phyloP scores from a whole-genome alignment of 1,140 invertebrate species.

The Trichomalopsis sarcophagae region DNA sequence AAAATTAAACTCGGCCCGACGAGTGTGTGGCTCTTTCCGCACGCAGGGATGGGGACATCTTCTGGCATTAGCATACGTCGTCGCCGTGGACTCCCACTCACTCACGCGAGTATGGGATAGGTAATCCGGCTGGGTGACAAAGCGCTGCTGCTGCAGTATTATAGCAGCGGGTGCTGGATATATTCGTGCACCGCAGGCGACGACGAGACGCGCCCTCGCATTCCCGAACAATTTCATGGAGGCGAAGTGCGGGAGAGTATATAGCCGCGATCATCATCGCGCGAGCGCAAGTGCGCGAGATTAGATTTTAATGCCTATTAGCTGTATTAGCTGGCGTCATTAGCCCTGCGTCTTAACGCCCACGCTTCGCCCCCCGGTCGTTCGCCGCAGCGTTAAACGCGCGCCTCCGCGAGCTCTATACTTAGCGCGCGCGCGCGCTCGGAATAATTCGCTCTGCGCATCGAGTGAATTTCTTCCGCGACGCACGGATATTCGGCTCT shows the following conservation, averaged over 20 bases:
- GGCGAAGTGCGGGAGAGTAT: neutral
- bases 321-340: conserved; percentile 33
- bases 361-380: neutral
- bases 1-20: conserved; percentile 8
- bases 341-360: conserved; percentile 19
- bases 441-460: conserved; percentile 26
- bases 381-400: neutral
- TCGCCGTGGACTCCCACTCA: conserved; percentile 27
- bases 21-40: neutral
- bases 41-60: neutral
- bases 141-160: neutral
- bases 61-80: conserved; percentile 54
- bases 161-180: neutral
- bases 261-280: neutral
- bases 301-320: conserved; percentile 47
- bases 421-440: neutral
- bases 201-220: neutral
- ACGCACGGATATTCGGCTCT: neutral
- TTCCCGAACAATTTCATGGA: neutral
- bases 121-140: conserved; percentile 59
- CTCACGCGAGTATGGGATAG: conserved; percentile 10
- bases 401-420: conserved; percentile 9
- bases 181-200: no score
- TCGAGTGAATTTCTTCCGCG: neutral
- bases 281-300: neutral